Evolutionary conservation across 2,888 invertebrate species (phyloP), one percentile per base, ranked within the genome.

Genomic region (Rhabditophanes sp.): DNA sequence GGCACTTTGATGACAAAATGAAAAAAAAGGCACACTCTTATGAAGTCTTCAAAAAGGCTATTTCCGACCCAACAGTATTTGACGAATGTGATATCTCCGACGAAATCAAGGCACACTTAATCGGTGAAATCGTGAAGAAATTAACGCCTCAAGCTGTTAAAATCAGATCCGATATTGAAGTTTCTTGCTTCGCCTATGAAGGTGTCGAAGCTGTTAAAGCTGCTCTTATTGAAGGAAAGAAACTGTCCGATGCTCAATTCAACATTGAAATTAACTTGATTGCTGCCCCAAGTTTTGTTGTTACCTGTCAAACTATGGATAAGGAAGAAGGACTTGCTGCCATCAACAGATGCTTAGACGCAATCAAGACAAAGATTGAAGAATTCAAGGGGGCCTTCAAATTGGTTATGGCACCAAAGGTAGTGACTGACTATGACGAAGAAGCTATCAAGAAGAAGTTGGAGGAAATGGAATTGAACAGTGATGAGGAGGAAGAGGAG

Each of bases 271-370:
- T 96, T 55, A 93, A 96, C 71, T 74, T 96, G 48, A 96, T 96
- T 65, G 96, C 96, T 4, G 93, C 96, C 20, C 96, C 96, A 33
- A 73, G 88, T 52, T 96, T 88, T 72, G 90, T 96, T 39, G 85
- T 99, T 77, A 96, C 93, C 11, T 90, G 93, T 26, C 84, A 88
- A 18, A 96, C 96, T 0, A 81, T 93, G 17, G 96, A 99, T 66
- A 82, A 87, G 65, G 75, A 78, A 29, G 87, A 88, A 54, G 93
- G 93, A 2, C 72, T 96, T 25, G 80, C 80, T 68, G 79, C 82
- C 4, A 69, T 96, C 30, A 80, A 82, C 60, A 77, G 78, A 48
- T 88, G 88, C 11, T 81, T 93, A 41, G 80, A 80, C 46, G 77
- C 77, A 56, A 85, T 96, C 42, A 75, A 80, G 61, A 74, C 75